Conservation (phyloP, 1,140 invertebrate species). For the Lysiphlebus fabarum region DNA sequence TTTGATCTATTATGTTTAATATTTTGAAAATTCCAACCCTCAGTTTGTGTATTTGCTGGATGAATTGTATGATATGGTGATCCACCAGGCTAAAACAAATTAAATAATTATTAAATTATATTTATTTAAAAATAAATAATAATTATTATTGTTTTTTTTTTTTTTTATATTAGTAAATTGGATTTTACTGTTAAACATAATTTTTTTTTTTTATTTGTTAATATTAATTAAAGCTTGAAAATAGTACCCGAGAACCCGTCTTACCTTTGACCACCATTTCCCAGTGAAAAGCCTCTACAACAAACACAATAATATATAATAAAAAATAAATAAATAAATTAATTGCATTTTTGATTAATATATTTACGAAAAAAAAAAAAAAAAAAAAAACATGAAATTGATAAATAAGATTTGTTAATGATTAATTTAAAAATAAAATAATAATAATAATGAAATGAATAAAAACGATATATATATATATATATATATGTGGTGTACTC, state of each 20-base stretch:
- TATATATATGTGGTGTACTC: conserved; percentile 23
- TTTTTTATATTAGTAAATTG: not conserved
- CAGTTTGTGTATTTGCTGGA: conserved; percentile 73
- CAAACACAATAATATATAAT: conserved; percentile 44
- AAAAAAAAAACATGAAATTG: not conserved
- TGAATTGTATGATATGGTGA: conserved; percentile 91
- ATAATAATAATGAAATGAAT: not conserved
- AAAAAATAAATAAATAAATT: conserved; percentile 17
- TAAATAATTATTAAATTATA: conserved; percentile 9
- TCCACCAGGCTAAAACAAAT: conserved; percentile 61
- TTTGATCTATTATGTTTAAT: conserved; percentile 77
- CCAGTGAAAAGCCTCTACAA: conserved; percentile 60
- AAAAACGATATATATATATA: too few species aligned
- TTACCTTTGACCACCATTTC: conserved; percentile 42
- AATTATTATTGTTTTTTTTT: not conserved
- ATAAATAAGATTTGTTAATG: not conserved
- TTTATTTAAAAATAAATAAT: not conserved
- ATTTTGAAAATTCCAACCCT: conserved; percentile 69
- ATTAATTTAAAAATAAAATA: not conserved
- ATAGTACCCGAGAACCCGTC: conserved; percentile 40
- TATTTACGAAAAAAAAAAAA: conserved; percentile 3
- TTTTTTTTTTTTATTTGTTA: too few species aligned
- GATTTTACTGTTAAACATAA: not conserved
- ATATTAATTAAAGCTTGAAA: conserved; percentile 25
- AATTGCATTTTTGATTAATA: conserved; percentile 11